Base-by-base conservation (phyloP, 64 coral and sea anemone species). In the Montipora foliosa region DNA sequence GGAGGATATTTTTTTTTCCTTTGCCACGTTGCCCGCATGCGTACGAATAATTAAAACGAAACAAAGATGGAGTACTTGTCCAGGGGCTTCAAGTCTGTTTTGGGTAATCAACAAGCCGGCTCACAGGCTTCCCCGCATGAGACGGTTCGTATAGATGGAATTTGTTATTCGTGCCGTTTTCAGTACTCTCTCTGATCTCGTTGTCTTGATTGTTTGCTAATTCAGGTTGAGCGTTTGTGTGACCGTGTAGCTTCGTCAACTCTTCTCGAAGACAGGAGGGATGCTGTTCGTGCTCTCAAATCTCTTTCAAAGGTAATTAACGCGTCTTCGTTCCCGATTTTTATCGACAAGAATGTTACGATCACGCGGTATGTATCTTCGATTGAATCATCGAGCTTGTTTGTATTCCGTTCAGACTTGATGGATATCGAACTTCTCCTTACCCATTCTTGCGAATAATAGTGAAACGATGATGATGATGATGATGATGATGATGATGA, bases 11-110 rank as follows among this genome's bases (percentile, higher is more conserved):
- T 37, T 37, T 29, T 37, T 0, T 37, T 2, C 37, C 2, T 49
- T 67, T 97, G 96, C 96, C 96, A 98, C 96, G 96, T 98, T 78
- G 91, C 94, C 94, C 96, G 96, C 96, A 98, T 98, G 96, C 91
- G 81, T 87, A 91, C 80, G 80, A 77, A 83, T 84, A 95, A 83
- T 93, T 88, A 79, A 10, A 14, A 49, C 62, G 83, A 77, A 90
- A 87, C 59, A 90, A 82, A 86, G 80, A 90, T 80, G 46, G 75
- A 89, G 97, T 92, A 99, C 79, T 94, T 92, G 67, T 86, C 96
- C 0, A 71, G 97, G 19, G 92, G 97, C 8, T 96, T 99, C 83
- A 99, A 94, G 77, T 99, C 97, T 1, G 97, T 99, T 93, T 95
- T 99, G 71, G 95, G 97, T 58, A 94, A 92, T 46, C 97, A 93